Base-by-base conservation (phyloP, 2,888 invertebrate species). In the Mayetiola destructor region DNA sequence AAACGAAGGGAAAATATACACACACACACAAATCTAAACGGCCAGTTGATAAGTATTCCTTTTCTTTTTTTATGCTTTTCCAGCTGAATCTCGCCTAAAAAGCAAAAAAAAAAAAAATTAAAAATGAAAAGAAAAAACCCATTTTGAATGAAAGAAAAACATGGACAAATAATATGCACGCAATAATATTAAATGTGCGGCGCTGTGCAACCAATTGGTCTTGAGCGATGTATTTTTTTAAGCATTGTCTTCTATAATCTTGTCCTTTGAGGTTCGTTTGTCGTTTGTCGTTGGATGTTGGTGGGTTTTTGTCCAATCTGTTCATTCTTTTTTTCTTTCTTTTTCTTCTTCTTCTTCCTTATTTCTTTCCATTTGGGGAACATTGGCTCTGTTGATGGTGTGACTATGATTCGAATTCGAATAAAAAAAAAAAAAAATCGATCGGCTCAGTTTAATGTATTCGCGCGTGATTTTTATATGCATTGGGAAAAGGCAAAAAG, bases 121-220 rank as follows among this genome's bases (percentile, higher is more conserved):
- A n/a, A n/a, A n/a, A n/a, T n/a, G n/a, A n/a, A n/a, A n/a, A n/a
- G n/a, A n/a, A n/a, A n/a, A n/a, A n/a, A n/a, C n/a, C n/a, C n/a
- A n/a, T n/a, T n/a, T n/a, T n/a, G n/a, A n/a, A n/a, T n/a, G n/a
- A n/a, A n/a, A n/a, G n/a, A n/a, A n/a, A 48, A 48, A 48, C 16
- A 27, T 16, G 48, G 48, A 48, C 48, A 48, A 48, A 48, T 48
- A 48, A 48, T 48, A 48, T 48, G 48, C 48, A 48, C 48, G 48
- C 48, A 48, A 48, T 48, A 27, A n/a, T n/a, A n/a, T n/a, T n/a
- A 48, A 27, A 48, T 16, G 48, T 48, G 48, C 48, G 48, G 48
- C 48, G 48, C 48, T 48, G 48, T 48, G 48, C 48, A 48, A 48
- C 27, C 27, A 48, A 48, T 48, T 48, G 48, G 27, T 48, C 27